Conservation (phyloP, 2,888 invertebrate species). For the Pseudanteris insignis region DNA sequence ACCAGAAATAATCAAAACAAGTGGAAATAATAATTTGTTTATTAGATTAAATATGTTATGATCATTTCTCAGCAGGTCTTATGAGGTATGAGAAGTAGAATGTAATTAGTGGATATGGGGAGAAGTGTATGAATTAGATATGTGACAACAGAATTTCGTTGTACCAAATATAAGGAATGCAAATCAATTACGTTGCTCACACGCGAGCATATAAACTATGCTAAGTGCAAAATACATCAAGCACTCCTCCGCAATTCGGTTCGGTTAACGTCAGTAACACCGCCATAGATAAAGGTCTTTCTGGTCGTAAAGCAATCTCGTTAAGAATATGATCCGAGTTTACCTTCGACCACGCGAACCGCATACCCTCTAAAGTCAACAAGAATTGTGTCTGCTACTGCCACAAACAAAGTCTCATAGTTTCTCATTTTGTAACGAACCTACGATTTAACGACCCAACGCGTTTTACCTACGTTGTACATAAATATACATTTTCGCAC, state of each 20-base stretch:
- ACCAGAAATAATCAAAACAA: too few species aligned
- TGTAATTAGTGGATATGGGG: too few species aligned
- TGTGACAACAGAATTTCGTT: too few species aligned
- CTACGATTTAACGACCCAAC: slow-evolving; percentile 41
- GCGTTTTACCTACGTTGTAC: slow-evolving; percentile 37
- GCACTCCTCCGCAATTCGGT: slow-evolving; percentile 48
- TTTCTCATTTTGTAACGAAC: slow-evolving; percentile 52
- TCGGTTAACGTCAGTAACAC: slow-evolving; percentile 64
- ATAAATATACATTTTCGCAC: slow-evolving; percentile 40
- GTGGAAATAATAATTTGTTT: too few species aligned
- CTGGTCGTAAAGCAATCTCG: slow-evolving; percentile 64
- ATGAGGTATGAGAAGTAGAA: too few species aligned
- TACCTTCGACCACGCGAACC: slow-evolving; percentile 58
- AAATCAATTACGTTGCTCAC: slow-evolving; percentile 22
- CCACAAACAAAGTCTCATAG: slow-evolving; percentile 47
- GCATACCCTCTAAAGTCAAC: slow-evolving; percentile 22
- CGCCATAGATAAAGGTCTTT: slow-evolving; percentile 63
- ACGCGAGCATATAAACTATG: slow-evolving; percentile 48
- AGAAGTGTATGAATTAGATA: too few species aligned
- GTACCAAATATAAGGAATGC: too few species aligned
- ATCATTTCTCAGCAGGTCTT: too few species aligned
- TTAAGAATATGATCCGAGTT: slow-evolving; percentile 66
- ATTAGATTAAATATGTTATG: too few species aligned
- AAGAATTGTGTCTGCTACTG: slow-evolving; percentile 42
- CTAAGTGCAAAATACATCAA: slow-evolving; percentile 66